Conservation (phyloP, 2,113 vertebrate species). For the Otolemur garnettii region DNA sequence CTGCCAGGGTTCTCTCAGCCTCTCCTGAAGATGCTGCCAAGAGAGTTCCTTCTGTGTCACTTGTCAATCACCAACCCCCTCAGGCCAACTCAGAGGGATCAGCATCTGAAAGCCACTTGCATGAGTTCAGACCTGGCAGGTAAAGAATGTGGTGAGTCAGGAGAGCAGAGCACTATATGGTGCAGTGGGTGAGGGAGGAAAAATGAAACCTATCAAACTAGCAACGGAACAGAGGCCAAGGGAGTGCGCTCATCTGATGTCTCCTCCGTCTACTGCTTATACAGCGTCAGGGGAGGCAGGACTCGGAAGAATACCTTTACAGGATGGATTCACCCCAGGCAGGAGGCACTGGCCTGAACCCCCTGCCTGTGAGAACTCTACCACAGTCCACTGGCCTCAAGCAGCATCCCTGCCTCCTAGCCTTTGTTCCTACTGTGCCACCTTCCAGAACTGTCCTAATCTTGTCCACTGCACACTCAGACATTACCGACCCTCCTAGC, state of each 20-base stretch:
- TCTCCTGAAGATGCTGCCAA: not conserved
- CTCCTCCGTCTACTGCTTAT: not conserved
- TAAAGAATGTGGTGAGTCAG: not conserved
- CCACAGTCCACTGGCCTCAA: no score
- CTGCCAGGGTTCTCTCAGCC: not conserved
- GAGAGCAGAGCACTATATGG: accelerated
- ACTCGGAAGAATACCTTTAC: accelerated
- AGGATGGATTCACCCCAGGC: not conserved
- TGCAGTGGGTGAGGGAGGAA: not conserved
- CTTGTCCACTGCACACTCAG: not conserved
- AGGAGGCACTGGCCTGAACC: not conserved
- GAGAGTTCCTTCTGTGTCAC: not conserved
- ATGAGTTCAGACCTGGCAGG: not conserved
- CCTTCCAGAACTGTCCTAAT: not conserved
- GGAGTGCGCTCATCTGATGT: not conserved
- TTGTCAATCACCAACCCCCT: not conserved
- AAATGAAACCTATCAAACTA: not conserved
- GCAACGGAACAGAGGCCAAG: accelerated
- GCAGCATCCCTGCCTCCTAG: not conserved
- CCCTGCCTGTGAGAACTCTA: accelerated
- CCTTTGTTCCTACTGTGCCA: not conserved
- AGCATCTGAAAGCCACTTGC: not conserved
- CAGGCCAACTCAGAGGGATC: not conserved
- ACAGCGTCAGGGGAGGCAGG: not conserved
- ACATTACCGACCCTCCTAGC: not conserved